Conservation (phyloP, 2,888 invertebrate species). For the Bombylius major region DNA sequence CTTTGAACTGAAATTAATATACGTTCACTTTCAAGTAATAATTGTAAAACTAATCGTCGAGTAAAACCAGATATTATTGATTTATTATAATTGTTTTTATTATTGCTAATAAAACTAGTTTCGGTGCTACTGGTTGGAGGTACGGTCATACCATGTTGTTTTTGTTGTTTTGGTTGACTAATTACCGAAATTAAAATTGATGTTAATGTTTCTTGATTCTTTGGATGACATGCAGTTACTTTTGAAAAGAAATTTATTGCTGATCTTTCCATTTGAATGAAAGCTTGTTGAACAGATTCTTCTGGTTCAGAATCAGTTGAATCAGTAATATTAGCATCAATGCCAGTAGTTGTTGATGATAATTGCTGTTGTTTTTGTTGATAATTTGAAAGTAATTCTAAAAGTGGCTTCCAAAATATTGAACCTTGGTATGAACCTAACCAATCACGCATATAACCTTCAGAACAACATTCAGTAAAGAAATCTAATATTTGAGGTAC, state of each 20-base stretch:
- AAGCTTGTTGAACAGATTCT: slow-evolving; percentile 33
- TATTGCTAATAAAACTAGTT: too few species aligned
- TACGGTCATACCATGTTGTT: slow-evolving; percentile 6
- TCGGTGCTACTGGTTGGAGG: not conserved
- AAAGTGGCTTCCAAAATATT: slow-evolving; percentile 74
- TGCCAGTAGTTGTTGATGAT: too few species aligned
- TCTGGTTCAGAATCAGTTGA: slow-evolving; percentile 15
- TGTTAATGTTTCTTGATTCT: slow-evolving; percentile 73
- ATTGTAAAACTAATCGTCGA: slow-evolving; percentile 69
- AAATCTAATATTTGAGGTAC: slow-evolving; percentile 62
- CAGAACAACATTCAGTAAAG: slow-evolving; percentile 67
- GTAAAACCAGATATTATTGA: slow-evolving; percentile 69
- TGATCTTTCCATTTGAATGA: slow-evolving; percentile 55
- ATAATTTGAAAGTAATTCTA: slow-evolving; percentile 59
- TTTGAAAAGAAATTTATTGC: slow-evolving; percentile 72
- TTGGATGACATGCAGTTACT: slow-evolving; percentile 71
- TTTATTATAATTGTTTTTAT: slow-evolving; percentile 10
- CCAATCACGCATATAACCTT: slow-evolving; percentile 77
- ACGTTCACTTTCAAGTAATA: slow-evolving; percentile 76
- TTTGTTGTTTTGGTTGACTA: slow-evolving; percentile 17
- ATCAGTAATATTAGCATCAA: slow-evolving; percentile 13
- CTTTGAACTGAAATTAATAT: slow-evolving; percentile 59
- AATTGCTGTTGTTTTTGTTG: slow-evolving; percentile 25
- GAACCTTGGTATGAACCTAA: slow-evolving; percentile 66
- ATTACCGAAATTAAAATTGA: slow-evolving; percentile 46